Evolutionary conservation across 1,140 invertebrate genomes (phyloP).

Genomic region (Ceratoteleas bidentatus): DNA sequence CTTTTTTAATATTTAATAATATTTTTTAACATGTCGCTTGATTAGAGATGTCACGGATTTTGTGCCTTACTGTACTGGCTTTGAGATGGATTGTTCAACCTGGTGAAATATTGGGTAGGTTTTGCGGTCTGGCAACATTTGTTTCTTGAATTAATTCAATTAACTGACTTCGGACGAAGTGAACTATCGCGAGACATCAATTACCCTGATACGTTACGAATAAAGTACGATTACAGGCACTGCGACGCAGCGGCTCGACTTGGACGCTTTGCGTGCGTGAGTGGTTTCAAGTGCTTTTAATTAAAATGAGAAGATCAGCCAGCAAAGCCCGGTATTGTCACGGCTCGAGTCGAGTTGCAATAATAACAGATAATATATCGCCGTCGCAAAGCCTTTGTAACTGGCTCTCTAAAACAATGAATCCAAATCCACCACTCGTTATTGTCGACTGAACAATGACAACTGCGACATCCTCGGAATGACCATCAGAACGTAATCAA

Average conservation of each 20-base stretch:
- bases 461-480: conserved; percentile 51
- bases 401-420: conserved; percentile 75
- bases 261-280: conserved; percentile 32
- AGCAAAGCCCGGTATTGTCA: conserved; percentile 74
- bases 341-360: conserved; percentile 73
- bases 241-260: conserved; percentile 48
- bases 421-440: conserved; percentile 74
- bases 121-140: too few relatives aligned
- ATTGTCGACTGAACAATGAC: conserved; percentile 72
- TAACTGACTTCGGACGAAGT: conserved; percentile 9
- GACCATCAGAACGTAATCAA: conserved; percentile 50
- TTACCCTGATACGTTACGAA: conserved; percentile 36
- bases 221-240: conserved; percentile 47
- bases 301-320: conserved; percentile 80
- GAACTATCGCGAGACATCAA: conserved; percentile 38
- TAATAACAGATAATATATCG: conserved; percentile 80
- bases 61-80: too few relatives aligned
- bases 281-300: conserved; percentile 72
- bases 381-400: conserved; percentile 69
- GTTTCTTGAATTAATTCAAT: neutral
- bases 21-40: too few relatives aligned
- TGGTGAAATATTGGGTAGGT: too few relatives aligned
- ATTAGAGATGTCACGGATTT: too few relatives aligned
- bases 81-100: too few relatives aligned
- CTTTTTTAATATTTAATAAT: too few relatives aligned